Evolutionary conservation across 2,888 invertebrate genomes (phyloP), one percentile per base, ranked within the genome.

Genomic region (Ichneumoninae sp.): DNA sequence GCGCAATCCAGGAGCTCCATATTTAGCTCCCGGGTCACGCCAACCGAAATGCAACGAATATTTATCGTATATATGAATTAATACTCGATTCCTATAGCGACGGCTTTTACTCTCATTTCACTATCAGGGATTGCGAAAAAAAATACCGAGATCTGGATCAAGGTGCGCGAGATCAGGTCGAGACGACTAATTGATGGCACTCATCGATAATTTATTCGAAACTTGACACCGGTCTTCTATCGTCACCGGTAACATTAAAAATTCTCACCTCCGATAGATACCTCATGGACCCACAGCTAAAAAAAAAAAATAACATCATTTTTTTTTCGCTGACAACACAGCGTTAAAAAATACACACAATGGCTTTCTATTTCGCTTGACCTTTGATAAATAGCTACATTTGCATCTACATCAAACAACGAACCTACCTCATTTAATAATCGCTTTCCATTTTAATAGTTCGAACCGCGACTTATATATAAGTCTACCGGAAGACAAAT

Each of bases 21-120:
- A 19, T 40, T 66, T 76, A 36, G 66, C 40, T 66, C 66, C 52
- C 54, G 66, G 36, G 40, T 76, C 40, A 66, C 40, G 36, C 52
- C 66, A 19, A 4, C 16, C 66, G 33, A 76, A 54, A 26, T 13
- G 54, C 40, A 10, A 36, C 7, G 40, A 66, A 76, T 76, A 66
- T 76, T 76, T 66, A 76, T 66, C 33, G 26, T 36, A 52, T 36
- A 40, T 22, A 1, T 66, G 33, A 22, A 74, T 63, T 19, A 10
- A 63, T 60, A 50, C 19, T 30, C 33, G 63, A 74, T 74, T 19
- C 33, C 30, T 5, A 30, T n/a, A 63, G 63, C 63, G 13, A 63
- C 16, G 63, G n/a, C 30, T 63, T 63, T 33, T 63, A 33, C 63
- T 33, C 33, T 63, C 30, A 16, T 63, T 33, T 30, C 33, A 16